These are phyloP conservation scores for Limnephilus marmoratus DNA, from an alignment of 2,888 invertebrate genomes.

Conservation along the genomic window DNA sequence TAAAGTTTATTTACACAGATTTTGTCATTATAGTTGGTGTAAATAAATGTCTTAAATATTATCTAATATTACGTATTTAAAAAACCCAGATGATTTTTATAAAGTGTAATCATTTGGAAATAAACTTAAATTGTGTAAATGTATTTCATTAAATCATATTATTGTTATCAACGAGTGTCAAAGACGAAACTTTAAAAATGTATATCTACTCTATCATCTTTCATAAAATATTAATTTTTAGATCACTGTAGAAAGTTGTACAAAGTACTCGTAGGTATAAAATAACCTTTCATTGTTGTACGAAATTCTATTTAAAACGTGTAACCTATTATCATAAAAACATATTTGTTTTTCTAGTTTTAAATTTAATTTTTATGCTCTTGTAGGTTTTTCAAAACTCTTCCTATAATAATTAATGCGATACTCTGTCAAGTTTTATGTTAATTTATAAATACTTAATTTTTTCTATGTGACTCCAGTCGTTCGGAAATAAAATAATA, in stretches of 20 bases:
- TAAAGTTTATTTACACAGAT: neutral
- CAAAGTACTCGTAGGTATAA: neutral
- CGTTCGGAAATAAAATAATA: neutral
- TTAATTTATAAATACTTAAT: neutral
- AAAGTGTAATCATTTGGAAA: neutral
- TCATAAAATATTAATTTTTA: neutral
- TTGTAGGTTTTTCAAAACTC: neutral
- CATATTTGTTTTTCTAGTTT: neutral
- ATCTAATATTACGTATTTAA: neutral
- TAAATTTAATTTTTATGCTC: neutral
- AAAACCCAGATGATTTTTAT: neutral
- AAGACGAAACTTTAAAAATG: neutral
- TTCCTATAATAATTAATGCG: neutral
- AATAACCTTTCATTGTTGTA: constrained; percentile 3
- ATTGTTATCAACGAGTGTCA: neutral
- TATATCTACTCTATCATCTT: neutral
- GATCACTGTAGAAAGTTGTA: neutral
- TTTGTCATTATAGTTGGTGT: neutral
- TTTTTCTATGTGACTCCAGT: neutral
- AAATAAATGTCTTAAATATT: neutral
- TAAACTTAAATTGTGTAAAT: neutral
- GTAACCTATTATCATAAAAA: neutral
- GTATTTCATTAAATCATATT: neutral
- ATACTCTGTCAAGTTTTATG: neutral
- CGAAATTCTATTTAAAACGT: neutral